Evolutionary conservation across 2,888 invertebrate species (phyloP).

Genomic region (Rotaria macrura): DNA sequence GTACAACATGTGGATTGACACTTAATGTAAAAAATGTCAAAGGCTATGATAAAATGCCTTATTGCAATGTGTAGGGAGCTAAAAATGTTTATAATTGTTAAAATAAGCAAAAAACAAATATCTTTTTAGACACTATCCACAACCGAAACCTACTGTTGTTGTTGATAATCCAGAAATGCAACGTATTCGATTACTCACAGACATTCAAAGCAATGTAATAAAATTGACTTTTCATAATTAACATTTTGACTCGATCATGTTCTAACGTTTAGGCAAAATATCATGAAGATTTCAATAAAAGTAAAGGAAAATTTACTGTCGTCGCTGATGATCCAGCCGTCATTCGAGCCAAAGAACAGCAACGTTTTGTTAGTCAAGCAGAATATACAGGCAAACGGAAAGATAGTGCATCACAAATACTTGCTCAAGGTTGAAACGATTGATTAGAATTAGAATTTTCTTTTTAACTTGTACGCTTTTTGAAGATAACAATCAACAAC

Average conservation of each 20-base stretch:
- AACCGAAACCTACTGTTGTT: conserved; percentile 92
- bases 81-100: background rate
- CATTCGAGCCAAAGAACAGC: conserved; percentile 27
- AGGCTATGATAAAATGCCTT: conserved; percentile 93
- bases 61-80: conserved; percentile 88
- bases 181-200: conserved; percentile 91
- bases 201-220: conserved; percentile 76
- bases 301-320: conserved; percentile 29
- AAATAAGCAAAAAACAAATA: background rate
- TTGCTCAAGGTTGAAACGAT: background rate
- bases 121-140: conserved; percentile 76
- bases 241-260: too few relatives aligned
- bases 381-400: conserved; percentile 20
- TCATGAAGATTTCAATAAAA: conserved; percentile 34
- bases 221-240: too few relatives aligned
- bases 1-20: conserved; percentile 90
- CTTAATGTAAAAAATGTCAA: conserved; percentile 96
- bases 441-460: background rate
- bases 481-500: background rate
- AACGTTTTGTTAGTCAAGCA: conserved; percentile 24
- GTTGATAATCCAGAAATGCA: conserved; percentile 93
- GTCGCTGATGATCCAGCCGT: conserved; percentile 31
- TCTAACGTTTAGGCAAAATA: conserved; percentile 24
- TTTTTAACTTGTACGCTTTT: background rate
- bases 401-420: conserved; percentile 11